Base-by-base conservation (phyloP, 1,140 invertebrate genomes). In the Macrobrachium nipponense region DNA sequence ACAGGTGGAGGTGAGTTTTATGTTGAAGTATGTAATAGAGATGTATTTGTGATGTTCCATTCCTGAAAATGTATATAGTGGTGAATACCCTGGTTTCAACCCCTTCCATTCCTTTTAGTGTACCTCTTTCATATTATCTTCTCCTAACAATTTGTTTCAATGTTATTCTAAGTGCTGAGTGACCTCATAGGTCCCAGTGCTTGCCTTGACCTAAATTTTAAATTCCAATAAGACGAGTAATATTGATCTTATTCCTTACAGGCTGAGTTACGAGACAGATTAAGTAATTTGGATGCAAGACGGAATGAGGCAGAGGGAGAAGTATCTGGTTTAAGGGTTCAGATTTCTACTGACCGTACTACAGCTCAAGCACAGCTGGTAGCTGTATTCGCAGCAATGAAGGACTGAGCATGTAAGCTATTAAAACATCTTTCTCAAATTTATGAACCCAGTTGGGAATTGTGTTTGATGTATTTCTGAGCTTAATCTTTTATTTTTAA, bases 381-480 rank as follows among this genome's bases (percentile, higher is more conserved):
- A 4, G 72, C 83, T 11, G 59, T 86, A 5, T n/a, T n/a, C 79
- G 68, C 77, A 80, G 44, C 83, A 86, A 18, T 51, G 80, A 4
- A 86, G 80, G 61, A 58, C 77, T 44, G 83, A 86, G 62, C 77
- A 86, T 70, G 83, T 80, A 75, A 75, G 82, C 36, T 6, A n/a
- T 15, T 43, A 23, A 61, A n/a, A 61, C 43, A 11, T 51, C 44
- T 76, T 76, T 44, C 15, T 76, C 8, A 15, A 11, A 51, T 20
- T 51, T 76, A 43, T 27, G 18, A 51, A n/a, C 4, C 17, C 5
- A 10, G n/a, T 20, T 5, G 0, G 36, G n/a, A 0, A 27, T 17
- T 43, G 18, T 27, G 18, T 11, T 51, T 18, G 17, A 77, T 77
- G 1, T n/a, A n/a, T 58, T 59, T 6, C 18, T 77, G 6, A 58